Evolutionary conservation across 2,113 vertebrate genomes (phyloP).

Genomic region (Probosciger aterrimus): DNA sequence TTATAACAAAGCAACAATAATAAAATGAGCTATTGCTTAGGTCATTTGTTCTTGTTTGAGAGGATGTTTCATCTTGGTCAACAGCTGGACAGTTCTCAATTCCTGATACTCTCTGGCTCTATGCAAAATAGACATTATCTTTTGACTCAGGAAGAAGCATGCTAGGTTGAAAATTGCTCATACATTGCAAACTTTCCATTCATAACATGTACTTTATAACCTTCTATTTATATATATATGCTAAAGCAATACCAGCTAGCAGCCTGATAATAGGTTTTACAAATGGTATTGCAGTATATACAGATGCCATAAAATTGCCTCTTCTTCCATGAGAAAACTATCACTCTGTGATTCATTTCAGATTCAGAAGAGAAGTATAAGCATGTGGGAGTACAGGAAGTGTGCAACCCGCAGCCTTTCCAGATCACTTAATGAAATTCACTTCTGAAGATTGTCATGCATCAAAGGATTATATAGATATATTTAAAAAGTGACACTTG

Average conservation of each 20-base stretch:
- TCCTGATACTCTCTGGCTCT: not conserved
- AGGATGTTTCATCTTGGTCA: not conserved
- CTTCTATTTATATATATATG: not conserved
- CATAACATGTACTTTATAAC: not conserved
- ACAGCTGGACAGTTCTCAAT: not conserved
- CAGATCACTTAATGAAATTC: not conserved
- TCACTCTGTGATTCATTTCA: not conserved
- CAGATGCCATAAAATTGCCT: not conserved
- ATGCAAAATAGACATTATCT: not conserved
- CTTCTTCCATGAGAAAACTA: not conserved
- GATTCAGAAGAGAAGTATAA: not conserved
- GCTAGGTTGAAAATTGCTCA: not conserved
- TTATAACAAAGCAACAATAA: not conserved
- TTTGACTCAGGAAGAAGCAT: not conserved
- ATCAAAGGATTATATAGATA: not conserved
- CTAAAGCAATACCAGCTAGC: not conserved
- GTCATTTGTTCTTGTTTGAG: not conserved
- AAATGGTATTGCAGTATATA: not conserved
- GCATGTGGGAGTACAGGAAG: conserved; percentile 7
- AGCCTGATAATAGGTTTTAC: not conserved
- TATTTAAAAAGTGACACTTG: not conserved
- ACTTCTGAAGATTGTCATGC: not conserved
- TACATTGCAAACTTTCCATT: not conserved
- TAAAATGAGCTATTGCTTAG: not conserved
- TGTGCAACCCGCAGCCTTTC: not conserved